Evolutionary conservation across 2,888 invertebrate genomes (phyloP).

Genomic region (Ernsta delagoae): DNA sequence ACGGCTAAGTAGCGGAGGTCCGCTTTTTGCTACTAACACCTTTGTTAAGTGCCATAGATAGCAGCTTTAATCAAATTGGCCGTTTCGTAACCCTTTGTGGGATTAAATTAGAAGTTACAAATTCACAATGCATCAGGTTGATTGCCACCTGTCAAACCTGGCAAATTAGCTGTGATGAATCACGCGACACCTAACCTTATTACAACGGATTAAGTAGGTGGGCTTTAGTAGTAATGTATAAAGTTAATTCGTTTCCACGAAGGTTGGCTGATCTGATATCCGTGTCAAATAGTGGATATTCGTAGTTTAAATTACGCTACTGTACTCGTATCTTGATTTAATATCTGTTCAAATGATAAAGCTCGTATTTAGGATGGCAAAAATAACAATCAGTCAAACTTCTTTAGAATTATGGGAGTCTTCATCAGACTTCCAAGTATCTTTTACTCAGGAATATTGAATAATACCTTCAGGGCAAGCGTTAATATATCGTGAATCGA

Average conservation of each 20-base stretch:
- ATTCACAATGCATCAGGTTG: constrained; percentile 43
- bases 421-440: background rate
- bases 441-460: background rate
- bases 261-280: constrained; percentile 31
- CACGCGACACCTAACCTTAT: constrained; percentile 22
- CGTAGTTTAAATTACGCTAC: constrained; percentile 24
- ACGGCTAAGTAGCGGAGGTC: constrained; percentile 19
- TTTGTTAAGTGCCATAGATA: constrained; percentile 35
- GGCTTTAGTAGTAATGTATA: constrained; percentile 10
- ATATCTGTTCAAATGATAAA: background rate
- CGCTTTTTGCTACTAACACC: constrained; percentile 29
- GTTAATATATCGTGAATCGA: background rate
- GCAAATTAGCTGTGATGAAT: constrained; percentile 23
- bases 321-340: constrained; percentile 5
- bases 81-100: constrained; percentile 44
- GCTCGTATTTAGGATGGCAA: background rate
- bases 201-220: constrained; percentile 8
- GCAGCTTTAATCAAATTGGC: constrained; percentile 37
- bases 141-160: constrained; percentile 41
- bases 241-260: constrained; percentile 29
- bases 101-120: constrained; percentile 44
- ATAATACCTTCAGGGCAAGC: too few species aligned
- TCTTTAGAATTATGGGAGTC: background rate
- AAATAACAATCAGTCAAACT: background rate
- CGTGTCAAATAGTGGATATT: constrained; percentile 32